Evolutionary conservation across 2,797 vertebrate species (phyloP).

Genomic region (Tamandua tetradactyla): DNA sequence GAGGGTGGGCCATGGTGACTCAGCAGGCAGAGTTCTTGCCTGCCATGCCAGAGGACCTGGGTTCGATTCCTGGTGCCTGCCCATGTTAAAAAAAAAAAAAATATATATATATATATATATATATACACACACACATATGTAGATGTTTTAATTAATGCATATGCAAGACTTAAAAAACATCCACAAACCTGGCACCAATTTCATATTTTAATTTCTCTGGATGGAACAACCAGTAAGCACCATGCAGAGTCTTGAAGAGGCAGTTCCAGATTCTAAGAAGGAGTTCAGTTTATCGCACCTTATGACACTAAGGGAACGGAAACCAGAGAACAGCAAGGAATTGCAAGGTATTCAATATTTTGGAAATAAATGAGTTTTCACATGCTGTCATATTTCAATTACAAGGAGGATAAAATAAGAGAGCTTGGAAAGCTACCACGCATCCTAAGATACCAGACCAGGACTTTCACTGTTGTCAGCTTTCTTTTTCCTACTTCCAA

Average conservation of each 20-base stretch:
- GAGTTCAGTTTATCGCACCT: neutral
- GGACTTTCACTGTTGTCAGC: neutral
- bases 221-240: neutral
- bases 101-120: no score
- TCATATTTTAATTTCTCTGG: neutral
- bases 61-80: no score
- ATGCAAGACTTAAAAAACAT: neutral
- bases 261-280: neutral
- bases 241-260: neutral
- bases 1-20: no score
- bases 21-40: no score
- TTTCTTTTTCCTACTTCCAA: neutral
- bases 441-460: neutral
- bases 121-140: no score
- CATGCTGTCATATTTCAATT: neutral
- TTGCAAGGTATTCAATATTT: fast-evolving
- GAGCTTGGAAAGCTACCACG: neutral
- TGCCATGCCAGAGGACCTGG: no score
- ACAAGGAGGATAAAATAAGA: neutral
- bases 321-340: neutral
- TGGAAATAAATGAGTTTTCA: neutral
- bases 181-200: neutral
- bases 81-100: no score
- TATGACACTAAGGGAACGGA: neutral
- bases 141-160: no score